Base-by-base conservation (phyloP, 2,888 invertebrate species). In the Clunio marinus region DNA sequence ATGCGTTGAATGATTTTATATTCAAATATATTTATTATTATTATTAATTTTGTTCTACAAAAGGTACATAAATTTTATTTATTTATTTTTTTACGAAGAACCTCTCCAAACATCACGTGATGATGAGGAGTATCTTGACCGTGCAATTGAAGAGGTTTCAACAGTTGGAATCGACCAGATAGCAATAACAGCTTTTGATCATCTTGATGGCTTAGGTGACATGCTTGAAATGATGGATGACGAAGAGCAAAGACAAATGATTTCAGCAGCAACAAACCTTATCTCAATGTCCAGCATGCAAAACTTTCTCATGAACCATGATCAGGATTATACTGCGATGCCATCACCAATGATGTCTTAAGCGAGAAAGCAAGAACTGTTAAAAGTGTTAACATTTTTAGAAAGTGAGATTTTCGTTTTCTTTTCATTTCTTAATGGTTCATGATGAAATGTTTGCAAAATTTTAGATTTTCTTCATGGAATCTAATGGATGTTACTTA, bases 61-160 rank as follows among this genome's bases (percentile, higher is more conserved):
- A n/a, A n/a, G n/a, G n/a, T n/a, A n/a, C n/a, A n/a, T n/a, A n/a
- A n/a, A n/a, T n/a, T n/a, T n/a, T n/a, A n/a, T n/a, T n/a, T n/a
- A n/a, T n/a, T n/a, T n/a, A n/a, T n/a, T n/a, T n/a, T n/a, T n/a
- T n/a, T n/a, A n/a, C n/a, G n/a, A n/a, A 85, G 85, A 85, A 75
- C 86, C 85, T 71, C 86, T 85, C 73, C 84, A 85, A 73, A 87
- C 87, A 37, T 84, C 87, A 60, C 83, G 86, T 75, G 93, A 91
- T 75, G 93, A 94, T 78, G 88, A 91, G 35, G 93, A 93, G 72
- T 93, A 93, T 76, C 79, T 94, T 73, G 93, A 93, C 75, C 86
- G 93, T 70, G 93, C 93, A 7, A 79, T 94, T 71, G 89, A 88
- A 72, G 87, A 87, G 59, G 89, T 89, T 55, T 88, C 88, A 75